Conservation (phyloP, 1,140 invertebrate genomes). For the Platyscapa corneri region DNA sequence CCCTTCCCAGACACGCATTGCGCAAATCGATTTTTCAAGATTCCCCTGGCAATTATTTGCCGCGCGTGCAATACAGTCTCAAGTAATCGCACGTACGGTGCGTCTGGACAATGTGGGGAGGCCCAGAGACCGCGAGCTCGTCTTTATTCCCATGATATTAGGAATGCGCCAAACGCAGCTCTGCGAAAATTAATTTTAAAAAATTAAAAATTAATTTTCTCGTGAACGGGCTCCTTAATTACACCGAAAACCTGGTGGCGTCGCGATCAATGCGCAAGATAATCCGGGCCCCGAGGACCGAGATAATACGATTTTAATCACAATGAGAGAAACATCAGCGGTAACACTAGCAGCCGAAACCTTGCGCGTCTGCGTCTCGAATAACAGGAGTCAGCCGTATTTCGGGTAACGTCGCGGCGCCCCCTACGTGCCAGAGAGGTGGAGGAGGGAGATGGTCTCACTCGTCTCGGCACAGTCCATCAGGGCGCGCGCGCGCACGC, state of each 20-base stretch:
- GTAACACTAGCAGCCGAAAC: neutral
- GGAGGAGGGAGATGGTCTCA: too few relatives aligned
- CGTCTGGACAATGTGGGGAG: neutral
- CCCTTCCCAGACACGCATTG: neutral
- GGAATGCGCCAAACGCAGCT: neutral
- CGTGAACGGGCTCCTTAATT: conserved; percentile 44
- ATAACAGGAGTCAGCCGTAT: neutral
- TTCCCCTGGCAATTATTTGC: conserved; percentile 18
- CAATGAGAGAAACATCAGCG: conserved; percentile 11
- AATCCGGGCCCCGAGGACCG: neutral
- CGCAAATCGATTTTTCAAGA: conserved; percentile 45
- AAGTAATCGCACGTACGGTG: neutral
- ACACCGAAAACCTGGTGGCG: neutral
- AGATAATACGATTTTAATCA: conserved; percentile 42
- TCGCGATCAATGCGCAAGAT: neutral
- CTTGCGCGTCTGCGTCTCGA: too few relatives aligned
- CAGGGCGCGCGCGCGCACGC: neutral
- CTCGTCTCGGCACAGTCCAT: too few relatives aligned
- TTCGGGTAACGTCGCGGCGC: neutral
- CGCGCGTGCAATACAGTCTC: neutral
- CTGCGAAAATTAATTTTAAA: too few relatives aligned
- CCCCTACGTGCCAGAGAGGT: too few relatives aligned
- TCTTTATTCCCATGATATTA: conserved; percentile 36
- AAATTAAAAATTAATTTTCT: conserved; percentile 45
- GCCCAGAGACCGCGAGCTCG: neutral